Conservation (phyloP, 2,113 vertebrate species). For the Phrynosoma platyrhinos region DNA sequence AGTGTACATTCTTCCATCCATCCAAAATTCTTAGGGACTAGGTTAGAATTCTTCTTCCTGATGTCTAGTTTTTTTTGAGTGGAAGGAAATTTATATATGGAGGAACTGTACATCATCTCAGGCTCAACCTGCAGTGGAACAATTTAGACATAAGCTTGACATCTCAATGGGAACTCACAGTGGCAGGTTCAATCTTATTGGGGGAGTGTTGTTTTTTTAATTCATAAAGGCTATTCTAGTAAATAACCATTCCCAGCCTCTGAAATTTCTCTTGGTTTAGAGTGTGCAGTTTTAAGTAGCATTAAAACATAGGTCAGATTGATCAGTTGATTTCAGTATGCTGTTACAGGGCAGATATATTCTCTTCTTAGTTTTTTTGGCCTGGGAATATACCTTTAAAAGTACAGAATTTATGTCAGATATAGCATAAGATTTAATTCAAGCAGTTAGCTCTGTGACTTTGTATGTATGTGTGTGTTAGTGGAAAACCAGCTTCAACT, state of each 20-base stretch:
- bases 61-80: not conserved
- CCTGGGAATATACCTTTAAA: too few relatives aligned
- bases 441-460: too few relatives aligned
- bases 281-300: not conserved
- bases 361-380: too few relatives aligned
- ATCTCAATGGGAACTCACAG: not conserved
- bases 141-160: not conserved
- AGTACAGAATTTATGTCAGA: too few relatives aligned
- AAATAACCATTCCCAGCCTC: not conserved
- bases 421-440: too few relatives aligned
- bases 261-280: not conserved
- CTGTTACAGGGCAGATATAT: too few relatives aligned
- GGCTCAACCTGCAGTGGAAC: not conserved
- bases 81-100: too few relatives aligned
- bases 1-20: not conserved
- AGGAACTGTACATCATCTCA: too few relatives aligned
- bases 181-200: not conserved
- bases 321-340: too few relatives aligned
- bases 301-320: not conserved
- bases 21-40: not conserved
- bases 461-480: too few relatives aligned
- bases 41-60: not conserved
- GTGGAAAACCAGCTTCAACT: too few relatives aligned
- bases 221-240: too few relatives aligned
- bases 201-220: not conserved